A percentile compares a stretch with the other conserved stretches of the same genome.
Conservation (phyloP, 2,113 vertebrate species). For the Lonchura striata region DNA sequence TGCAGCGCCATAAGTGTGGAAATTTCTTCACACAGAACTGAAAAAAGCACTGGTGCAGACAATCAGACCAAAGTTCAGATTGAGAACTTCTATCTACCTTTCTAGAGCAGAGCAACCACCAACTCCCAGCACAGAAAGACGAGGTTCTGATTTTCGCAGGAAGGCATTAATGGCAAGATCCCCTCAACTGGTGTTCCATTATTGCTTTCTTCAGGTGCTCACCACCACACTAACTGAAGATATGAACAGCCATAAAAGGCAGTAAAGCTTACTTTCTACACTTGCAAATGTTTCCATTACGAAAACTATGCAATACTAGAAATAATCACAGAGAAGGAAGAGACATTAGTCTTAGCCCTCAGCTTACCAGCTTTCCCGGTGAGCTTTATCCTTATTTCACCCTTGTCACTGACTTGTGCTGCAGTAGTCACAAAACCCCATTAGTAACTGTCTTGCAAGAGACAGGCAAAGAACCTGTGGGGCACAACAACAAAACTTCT, state of each 20-base stretch:
- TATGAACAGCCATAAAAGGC: background rate
- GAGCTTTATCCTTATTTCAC: background rate
- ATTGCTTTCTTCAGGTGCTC: background rate
- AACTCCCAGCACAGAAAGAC: background rate
- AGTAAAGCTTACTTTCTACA: background rate
- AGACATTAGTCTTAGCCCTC: background rate
- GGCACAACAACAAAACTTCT: background rate
- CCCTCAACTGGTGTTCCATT: background rate
- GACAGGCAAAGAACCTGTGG: background rate
- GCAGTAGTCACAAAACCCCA: background rate
- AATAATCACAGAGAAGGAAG: background rate
- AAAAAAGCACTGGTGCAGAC: background rate
- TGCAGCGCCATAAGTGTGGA: background rate
- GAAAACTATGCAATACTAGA: background rate
- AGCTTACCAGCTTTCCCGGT: background rate
- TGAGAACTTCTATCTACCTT: background rate
- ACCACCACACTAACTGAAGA: background rate
- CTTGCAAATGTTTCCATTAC: background rate
- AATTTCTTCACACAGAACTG: background rate
- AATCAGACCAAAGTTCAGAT: background rate
- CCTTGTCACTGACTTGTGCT: background rate
- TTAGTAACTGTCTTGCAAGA: background rate
- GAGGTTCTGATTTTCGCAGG: background rate
- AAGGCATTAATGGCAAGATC: background rate
- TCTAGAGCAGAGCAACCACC: background rate